Base-by-base conservation (phyloP, 2,113 vertebrate species). In the Mormyrus iriodes region DNA sequence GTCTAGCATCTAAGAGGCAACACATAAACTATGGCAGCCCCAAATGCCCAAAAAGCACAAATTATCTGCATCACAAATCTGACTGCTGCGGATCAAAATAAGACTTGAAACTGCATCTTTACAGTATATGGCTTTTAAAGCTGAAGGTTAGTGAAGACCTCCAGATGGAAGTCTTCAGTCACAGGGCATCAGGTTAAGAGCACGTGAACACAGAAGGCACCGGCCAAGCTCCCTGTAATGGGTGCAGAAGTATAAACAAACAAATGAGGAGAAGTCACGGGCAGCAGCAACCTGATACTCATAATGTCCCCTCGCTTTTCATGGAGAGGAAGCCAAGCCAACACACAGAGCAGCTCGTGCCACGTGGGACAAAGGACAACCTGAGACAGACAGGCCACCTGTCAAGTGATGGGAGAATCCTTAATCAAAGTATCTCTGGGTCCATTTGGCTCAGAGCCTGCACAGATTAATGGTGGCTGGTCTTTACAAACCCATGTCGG, bases 391-490 rank as follows among this genome's bases (percentile, higher is more conserved):
- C 87, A 69, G 93, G 92, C 92, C 86, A 93, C 94, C 94, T 92
- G 92, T 93, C 88, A 92, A 91, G 91, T 89, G 89, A 88, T 90
- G 88, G 92, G 89, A 92, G 91, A 93, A 93, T 87, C 82, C 88
- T 92, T 92, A 88, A 94, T 94, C 92, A 92, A 92, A 93, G 90
- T 93, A 92, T 95, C 91, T 88, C 90, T 86, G 46, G 65, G 85
- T 93, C 94, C 49, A 55, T 88, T 65, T 88, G 86, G 86, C 89
- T n/a, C 61, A 39, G 15, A 46, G 79, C 69, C 94, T 93, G 90
- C 92, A 92, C 90, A 94, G 94, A 95, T 96, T 95, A 95, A 95
- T 96, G 35, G 83, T 93, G 93, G 89, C 88, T 51, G 82, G 42
- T 88, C 91, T 91, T 88, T 89, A 91, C 53, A 89, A 90, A 89